Evolutionary conservation across 2,113 vertebrate species (phyloP).

Genomic region (Octodon degus): DNA sequence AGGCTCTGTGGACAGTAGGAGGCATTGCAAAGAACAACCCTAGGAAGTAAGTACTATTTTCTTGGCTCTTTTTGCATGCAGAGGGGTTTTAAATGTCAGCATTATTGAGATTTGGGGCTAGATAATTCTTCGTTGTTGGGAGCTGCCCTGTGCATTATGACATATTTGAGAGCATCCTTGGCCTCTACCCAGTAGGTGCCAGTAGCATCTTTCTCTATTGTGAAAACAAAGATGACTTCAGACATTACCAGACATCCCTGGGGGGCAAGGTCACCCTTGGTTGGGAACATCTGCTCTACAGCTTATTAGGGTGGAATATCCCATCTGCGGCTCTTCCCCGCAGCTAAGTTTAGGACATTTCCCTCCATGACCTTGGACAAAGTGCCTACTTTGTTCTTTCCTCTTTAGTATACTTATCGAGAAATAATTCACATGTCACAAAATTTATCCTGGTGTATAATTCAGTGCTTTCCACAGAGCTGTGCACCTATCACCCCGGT

Average conservation of each 20-base stretch:
- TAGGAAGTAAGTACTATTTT: not conserved
- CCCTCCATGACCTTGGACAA: not conserved
- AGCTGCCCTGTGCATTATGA: not conserved
- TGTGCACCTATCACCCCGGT: not conserved
- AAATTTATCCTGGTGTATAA: not conserved
- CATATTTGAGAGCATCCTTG: not conserved
- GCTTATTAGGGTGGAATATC: not conserved
- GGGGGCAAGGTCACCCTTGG: not conserved
- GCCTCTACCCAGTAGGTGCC: not conserved
- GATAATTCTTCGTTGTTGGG: not conserved
- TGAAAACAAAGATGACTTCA: conserved; percentile 3
- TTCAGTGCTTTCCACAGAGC: not conserved
- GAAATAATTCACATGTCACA: conserved; percentile 32
- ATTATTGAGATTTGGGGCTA: not conserved
- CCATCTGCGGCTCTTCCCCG: not conserved
- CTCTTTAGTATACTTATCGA: conserved; percentile 5
- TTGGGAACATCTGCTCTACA: not conserved
- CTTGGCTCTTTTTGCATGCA: not conserved
- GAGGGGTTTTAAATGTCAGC: not conserved
- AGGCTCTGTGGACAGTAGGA: not conserved
- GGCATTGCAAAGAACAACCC: not conserved
- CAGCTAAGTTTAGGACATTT: not conserved
- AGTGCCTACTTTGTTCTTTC: conserved; percentile 19
- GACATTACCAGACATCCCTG: not conserved
- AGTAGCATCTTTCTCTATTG: not conserved